Conservation (phyloP, 2,888 invertebrate species). For the Cheilosia urbana region DNA sequence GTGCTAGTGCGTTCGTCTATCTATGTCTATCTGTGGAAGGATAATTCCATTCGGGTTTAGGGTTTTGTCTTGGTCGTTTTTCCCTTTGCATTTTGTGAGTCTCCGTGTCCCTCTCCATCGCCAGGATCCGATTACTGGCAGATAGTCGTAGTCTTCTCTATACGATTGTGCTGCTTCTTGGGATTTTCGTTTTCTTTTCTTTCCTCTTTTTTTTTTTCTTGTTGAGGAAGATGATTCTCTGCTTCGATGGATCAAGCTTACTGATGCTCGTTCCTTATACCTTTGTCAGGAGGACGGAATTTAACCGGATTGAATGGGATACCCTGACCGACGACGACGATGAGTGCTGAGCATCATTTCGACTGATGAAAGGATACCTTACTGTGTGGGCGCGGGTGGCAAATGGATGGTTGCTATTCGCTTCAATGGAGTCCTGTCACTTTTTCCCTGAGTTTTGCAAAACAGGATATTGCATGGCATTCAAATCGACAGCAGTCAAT, state of each 20-base stretch:
- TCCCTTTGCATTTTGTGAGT: slow-evolving; percentile 29
- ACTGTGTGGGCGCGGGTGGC: background rate
- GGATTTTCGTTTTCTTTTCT: slow-evolving; percentile 37
- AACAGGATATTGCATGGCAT: slow-evolving; percentile 59
- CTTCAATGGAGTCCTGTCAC: slow-evolving; percentile 64
- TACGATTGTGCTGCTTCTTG: slow-evolving; percentile 41
- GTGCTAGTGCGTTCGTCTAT: slow-evolving; percentile 41
- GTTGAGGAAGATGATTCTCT: slow-evolving; percentile 49
- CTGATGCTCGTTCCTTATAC: slow-evolving; percentile 51
- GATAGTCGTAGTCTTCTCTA: slow-evolving; percentile 39
- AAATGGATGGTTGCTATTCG: slow-evolving; percentile 9
- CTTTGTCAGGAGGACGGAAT: slow-evolving; percentile 70
- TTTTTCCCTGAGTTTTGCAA: slow-evolving; percentile 50
- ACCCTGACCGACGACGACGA: slow-evolving; percentile 47
- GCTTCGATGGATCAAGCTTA: slow-evolving; percentile 56
- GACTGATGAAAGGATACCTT: slow-evolving; percentile 66
- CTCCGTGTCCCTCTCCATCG: slow-evolving; percentile 17
- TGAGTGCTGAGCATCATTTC: slow-evolving; percentile 48
- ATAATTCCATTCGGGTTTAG: slow-evolving; percentile 72
- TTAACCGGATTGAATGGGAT: slow-evolving; percentile 73
- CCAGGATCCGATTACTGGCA: slow-evolving; percentile 71
- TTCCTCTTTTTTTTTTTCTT: background rate
- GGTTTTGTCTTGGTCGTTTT: slow-evolving; percentile 57
- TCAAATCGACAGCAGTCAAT: slow-evolving; percentile 60
- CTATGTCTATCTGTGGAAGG: slow-evolving; percentile 44